Evolutionary conservation across 2,888 invertebrate species (phyloP).

Genomic region (Drosophila anomalata): DNA sequence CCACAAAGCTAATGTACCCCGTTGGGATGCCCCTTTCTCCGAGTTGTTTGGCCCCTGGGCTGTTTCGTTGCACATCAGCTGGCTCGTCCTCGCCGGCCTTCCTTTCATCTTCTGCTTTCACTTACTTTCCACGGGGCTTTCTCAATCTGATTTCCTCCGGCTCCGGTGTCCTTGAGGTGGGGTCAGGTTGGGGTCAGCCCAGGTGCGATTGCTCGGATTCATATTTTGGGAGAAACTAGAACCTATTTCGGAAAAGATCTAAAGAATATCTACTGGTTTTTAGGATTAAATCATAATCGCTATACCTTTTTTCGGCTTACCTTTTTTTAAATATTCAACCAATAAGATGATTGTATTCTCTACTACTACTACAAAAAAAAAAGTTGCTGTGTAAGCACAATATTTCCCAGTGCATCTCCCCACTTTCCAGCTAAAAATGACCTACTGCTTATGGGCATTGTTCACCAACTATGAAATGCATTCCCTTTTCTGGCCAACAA

Average conservation of each 20-base stretch:
- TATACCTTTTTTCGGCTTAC: background rate
- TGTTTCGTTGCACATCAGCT: conserved; percentile 29
- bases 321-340: background rate
- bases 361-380: background rate
- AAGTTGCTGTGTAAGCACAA: background rate
- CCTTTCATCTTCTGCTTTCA: conserved; percentile 5
- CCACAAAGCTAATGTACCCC: conserved; percentile 45
- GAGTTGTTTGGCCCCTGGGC: conserved; percentile 24
- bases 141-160: conserved; percentile 1
- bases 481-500: conserved; percentile 20
- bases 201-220: conserved; percentile 29
- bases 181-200: conserved; percentile 22
- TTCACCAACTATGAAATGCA: conserved; percentile 47
- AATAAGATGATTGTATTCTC: background rate
- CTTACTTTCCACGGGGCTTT: background rate
- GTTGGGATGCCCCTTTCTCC: conserved; percentile 22
- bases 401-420: conserved; percentile 2
- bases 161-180: conserved; percentile 29
- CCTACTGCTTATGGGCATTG: conserved; percentile 63
- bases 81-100: conserved; percentile 12
- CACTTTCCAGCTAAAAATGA: background rate
- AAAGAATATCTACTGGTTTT: background rate
- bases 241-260: background rate
- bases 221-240: conserved; percentile 16
- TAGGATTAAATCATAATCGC: background rate